Evolutionary conservation across 2,888 invertebrate species (phyloP), one percentile per base, ranked within the genome.

Genomic region (Eilema griseolum): DNA sequence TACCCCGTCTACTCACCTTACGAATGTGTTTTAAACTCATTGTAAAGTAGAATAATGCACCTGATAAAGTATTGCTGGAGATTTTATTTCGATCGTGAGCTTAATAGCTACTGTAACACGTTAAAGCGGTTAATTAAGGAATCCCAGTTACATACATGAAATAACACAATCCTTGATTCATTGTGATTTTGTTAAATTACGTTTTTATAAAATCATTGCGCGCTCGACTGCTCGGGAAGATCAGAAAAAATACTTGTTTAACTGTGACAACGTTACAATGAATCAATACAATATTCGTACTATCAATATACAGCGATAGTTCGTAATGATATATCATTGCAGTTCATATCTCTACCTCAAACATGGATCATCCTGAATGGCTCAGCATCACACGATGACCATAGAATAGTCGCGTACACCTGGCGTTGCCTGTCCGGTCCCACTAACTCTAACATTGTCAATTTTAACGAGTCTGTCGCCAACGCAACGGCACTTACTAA

Each of bases 371-470:
- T 96, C 0, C 93, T 99, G 65, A 98, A 99, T 94, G 99, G 98
- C 1, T 96, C 97, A 0, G 96, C 96, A 84, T 98, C 98, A 59
- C 96, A 95, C 79, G 99, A 98, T 90, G 98, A 98, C 90, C 97
- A 98, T 85, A 96, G 97, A 84, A 98, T 99, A 77, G 96, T 97
- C 31, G 96, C 96, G 52, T 99, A 97, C 96, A 96, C 96, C 16
- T 99, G 99, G 99, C 97, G 97, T 80, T 97, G 98, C 88, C 90
- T 97, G 11, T 96, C 96, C 75, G 97, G 97, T 1, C 97, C 97
- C 12, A 96, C 96, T 80, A 96, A 95, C 83, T 96, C 96, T 60
- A 92, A 83, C 83, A 90, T 95, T 65, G 57, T 93, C 59, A 91
- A 95, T 82, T 94, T 94, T 74, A 97, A 97, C 88, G 96, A 96